These are phyloP conservation scores for Drosophila pruinosa DNA, from an alignment of 1,140 invertebrate genomes.

Conservation along the genomic window DNA sequence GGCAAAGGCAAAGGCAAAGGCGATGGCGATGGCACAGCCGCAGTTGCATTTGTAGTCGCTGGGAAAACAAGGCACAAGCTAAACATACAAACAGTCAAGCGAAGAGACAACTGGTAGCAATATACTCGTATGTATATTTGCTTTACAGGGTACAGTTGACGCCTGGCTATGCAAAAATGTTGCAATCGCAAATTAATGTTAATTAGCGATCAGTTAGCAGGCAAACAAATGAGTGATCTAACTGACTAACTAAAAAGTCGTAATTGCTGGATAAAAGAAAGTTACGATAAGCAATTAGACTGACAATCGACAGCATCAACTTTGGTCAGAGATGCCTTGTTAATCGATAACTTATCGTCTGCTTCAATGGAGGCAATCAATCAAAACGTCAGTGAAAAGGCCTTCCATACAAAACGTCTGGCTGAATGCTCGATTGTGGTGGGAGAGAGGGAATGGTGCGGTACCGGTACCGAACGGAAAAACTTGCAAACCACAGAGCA, in stretches of 20 bases:
- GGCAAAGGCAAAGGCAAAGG: constrained; percentile 29
- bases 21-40: not conserved
- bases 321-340: not conserved
- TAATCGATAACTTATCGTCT: constrained; percentile 72
- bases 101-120: too few relatives aligned
- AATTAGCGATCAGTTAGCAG: constrained; percentile 16
- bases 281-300: constrained; percentile 37
- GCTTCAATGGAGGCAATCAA: constrained; percentile 61
- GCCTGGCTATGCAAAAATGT: constrained; percentile 27
- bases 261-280: constrained; percentile 9
- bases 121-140: too few relatives aligned
- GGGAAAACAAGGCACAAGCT: constrained; percentile 8
- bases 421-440: not conserved
- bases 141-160: constrained; percentile 59
- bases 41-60: not conserved
- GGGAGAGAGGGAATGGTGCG: too few relatives aligned
- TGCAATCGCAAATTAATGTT: not conserved
- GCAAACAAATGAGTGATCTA: not conserved
- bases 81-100: constrained; percentile 13
- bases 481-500: constrained; percentile 67
- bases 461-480: too few relatives aligned
- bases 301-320: constrained; percentile 22
- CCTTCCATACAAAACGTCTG: constrained; percentile 15
- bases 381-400: constrained; percentile 43
- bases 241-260: not conserved